A percentile compares a stretch with the other conserved stretches of the same genome.
phyloP scores from a whole-genome alignment of 2,797 vertebrate species.

The Phalanger gymnotis region DNA sequence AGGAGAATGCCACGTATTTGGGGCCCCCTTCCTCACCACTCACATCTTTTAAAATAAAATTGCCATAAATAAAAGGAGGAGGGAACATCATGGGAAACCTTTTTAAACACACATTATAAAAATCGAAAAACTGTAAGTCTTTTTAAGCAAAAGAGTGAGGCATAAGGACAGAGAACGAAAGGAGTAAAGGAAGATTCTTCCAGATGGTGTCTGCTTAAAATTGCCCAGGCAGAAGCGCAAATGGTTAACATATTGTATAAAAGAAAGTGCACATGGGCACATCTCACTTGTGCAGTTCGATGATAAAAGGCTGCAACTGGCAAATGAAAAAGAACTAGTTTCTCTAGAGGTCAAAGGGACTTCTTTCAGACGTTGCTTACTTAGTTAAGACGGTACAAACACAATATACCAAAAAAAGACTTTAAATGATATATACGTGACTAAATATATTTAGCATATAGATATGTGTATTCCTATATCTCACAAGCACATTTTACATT shows the following conservation, averaged over 20 bases:
- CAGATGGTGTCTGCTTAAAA: neutral
- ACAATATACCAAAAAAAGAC: neutral
- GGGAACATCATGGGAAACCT: slow-evolving; percentile 57
- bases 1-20: neutral
- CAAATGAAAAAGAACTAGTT: neutral
- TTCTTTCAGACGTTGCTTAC: neutral
- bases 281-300: neutral
- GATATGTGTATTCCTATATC: too few relatives aligned
- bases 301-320: neutral
- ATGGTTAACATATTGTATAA: neutral
- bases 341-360: slow-evolving; percentile 26
- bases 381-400: neutral
- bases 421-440: neutral
- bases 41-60: slow-evolving; percentile 21
- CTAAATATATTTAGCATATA: neutral
- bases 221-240: slow-evolving; percentile 1
- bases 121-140: slow-evolving; percentile 9
- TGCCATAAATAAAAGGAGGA: slow-evolving; percentile 30
- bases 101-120: slow-evolving; percentile 9
- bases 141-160: neutral
- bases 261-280: neutral
- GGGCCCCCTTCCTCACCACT: neutral
- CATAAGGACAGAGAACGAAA: neutral
- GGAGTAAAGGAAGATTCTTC: neutral
- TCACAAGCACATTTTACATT: neutral